Evolutionary conservation across 2,797 vertebrate genomes (phyloP), one percentile per base, ranked within the genome.

Genomic region (Masticophis lateralis): DNA sequence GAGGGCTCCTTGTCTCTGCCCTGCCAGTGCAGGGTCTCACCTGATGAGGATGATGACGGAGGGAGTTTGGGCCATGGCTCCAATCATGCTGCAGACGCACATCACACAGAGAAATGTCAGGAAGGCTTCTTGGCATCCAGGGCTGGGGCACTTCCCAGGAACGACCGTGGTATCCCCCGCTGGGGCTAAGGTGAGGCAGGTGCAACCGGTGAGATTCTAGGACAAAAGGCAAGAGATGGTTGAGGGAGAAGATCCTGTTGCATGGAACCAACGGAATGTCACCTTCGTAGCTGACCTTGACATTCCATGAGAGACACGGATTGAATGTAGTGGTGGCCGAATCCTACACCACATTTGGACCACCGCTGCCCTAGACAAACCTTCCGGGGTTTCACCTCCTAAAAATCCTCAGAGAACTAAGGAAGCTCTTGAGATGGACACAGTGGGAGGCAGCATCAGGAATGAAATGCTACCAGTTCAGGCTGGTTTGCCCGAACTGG

Each of bases 31-130:
- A 0, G 0, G 0, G 12, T 10, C 97, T 95, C 95, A 99, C 99
- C 99, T 99, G 98, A 99, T 99, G 27, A 99, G 98, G 94, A 99
- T 99, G 97, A 99, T 99, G 95, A 99, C 99, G 0, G 99, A 99
- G 0, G 99, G 99, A 0, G 99, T 99, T 98, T 99, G 99, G 0
- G 99, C 99, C 99, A 99, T 99, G 94, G 99, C 99, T 91, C 99
- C 99, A 0, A 99, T 98, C 98, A 99, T 98, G 97, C 99, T 99
- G 98, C 99, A 99, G 95, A 98, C 98, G 28, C 99, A 99, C 98
- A 99, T 99, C 96, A 99, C 98, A 13, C 98, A 99, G 89, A 99
- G 98, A 98, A 99, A 99, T 97, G 98, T 99, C 97, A 99, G 98
- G 97, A 99, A 99, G 96, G 98, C 97, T 97, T 99, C 98, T 96